Evolutionary conservation across 2,888 invertebrate species (phyloP), one percentile per base, ranked within the genome.

Genomic region (Nemotelus nigrinus): DNA sequence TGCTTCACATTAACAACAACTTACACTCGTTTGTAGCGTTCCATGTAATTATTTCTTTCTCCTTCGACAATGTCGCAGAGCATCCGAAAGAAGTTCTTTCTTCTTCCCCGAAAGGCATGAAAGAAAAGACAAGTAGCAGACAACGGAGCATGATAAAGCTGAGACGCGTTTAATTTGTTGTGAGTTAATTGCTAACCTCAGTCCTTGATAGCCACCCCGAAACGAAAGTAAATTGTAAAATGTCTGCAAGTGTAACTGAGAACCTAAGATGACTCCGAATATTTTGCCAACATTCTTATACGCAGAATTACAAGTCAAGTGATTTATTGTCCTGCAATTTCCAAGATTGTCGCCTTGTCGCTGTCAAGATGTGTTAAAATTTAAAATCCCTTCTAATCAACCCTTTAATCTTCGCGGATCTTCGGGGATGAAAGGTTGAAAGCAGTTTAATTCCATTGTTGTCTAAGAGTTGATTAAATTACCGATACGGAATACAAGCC

Each of bases 131-230:
- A 68, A 68, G 43, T 6, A 50, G 50, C 50, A 50, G 50, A 8
- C 50, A 8, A 50, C 50, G 25, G 25, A 25, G 53, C 68, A 39
- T 53, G 53, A 58, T 60, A 60, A 60, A 58, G 47, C 60, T 5
- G 63, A 57, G 48, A 41, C 60, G 63, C 74, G 7, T 74, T 74
- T 74, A 74, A 74, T 74, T 74, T 74, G 74, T 60, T 74, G 74
- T 39, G 44, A 74, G 63, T 74, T 74, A 74, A 74, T 74, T 74
- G 74, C 74, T 48, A 74, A 74, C 74, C 74, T 74, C 74, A 60
- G 74, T 63, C 47, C 72, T 71, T 41, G 71, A 71, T 71, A 71
- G 71, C 57, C 71, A 65, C 39, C 65, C 65, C 65, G 10, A n/a
- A 63, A 63, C 39, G 43, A 63, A 43, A 5, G 53, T 10, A 10